A percentile compares a stretch with the other conserved stretches of the same genome.
Conservation (phyloP, 2,113 vertebrate genomes). For the Laticauda colubrina region DNA sequence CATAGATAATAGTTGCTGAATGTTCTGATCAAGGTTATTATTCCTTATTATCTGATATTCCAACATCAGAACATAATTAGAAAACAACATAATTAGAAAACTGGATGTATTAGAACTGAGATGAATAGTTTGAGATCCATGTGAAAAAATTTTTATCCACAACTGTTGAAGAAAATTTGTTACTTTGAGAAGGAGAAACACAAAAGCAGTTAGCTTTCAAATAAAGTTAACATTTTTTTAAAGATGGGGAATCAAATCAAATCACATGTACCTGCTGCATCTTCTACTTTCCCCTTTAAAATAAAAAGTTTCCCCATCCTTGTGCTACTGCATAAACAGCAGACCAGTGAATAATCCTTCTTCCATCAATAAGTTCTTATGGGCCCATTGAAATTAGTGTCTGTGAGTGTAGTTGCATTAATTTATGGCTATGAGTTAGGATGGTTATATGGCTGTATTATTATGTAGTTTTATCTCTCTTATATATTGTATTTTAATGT, state of each 20-base stretch:
- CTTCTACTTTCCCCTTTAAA: background rate
- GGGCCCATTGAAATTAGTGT: background rate
- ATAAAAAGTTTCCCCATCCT: background rate
- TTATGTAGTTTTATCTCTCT: background rate
- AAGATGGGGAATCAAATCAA: background rate
- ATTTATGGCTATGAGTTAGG: background rate
- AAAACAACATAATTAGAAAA: background rate
- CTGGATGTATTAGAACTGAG: background rate
- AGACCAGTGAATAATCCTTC: background rate
- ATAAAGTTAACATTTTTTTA: background rate
- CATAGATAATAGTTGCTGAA: background rate
- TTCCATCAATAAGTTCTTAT: background rate
- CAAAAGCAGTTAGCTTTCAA: background rate
- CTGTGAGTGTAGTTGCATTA: background rate
- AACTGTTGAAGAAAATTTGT: background rate
- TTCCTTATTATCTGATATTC: background rate
- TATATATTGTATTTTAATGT: background rate
- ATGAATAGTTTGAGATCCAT: background rate
- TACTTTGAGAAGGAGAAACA: background rate
- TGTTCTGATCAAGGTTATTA: background rate
- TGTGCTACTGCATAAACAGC: background rate
- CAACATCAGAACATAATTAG: background rate
- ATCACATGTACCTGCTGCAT: background rate
- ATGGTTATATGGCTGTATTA: background rate
- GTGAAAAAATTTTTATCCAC: background rate